Evolutionary conservation across 2,888 invertebrate genomes (phyloP).

Genomic region (Liodrosophila aerea): DNA sequence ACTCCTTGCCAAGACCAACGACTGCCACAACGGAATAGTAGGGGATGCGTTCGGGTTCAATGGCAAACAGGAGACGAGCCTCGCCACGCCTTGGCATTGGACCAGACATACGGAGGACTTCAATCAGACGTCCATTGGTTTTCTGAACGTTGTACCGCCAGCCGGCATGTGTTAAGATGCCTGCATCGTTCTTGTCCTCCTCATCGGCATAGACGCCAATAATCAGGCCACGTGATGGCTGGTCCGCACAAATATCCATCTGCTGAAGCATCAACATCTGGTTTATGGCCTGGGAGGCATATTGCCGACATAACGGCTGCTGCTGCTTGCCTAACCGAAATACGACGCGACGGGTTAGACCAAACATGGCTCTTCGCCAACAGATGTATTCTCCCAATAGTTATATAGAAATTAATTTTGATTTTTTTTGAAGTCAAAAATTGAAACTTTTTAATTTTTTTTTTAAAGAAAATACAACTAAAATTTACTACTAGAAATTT

Average conservation of each 20-base stretch:
- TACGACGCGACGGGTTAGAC: conserved; percentile 49
- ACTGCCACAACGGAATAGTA: conserved; percentile 87
- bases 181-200: conserved; percentile 83
- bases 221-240: conserved; percentile 84
- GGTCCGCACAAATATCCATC: conserved; percentile 80
- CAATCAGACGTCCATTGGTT: conserved; percentile 84
- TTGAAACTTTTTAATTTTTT: too few relatives aligned
- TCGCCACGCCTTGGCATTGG: conserved; percentile 84
- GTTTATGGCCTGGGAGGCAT: conserved; percentile 77
- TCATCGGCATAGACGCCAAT: conserved; percentile 86
- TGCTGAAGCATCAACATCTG: conserved; percentile 77
- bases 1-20: conserved; percentile 88
- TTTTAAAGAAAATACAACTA: too few relatives aligned
- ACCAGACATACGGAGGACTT: conserved; percentile 83
- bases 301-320: conserved; percentile 38
- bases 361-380: conserved; percentile 49
- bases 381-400: too few relatives aligned
- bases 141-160: conserved; percentile 84
- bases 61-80: conserved; percentile 86
- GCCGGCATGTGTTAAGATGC: conserved; percentile 86
- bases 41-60: conserved; percentile 83
- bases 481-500: too few relatives aligned
- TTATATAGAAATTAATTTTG: too few relatives aligned
- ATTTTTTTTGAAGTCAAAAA: too few relatives aligned
- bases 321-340: conserved; percentile 25